phyloP scores from a whole-genome alignment of 2,888 invertebrate genomes.

The Celastrina argiolus region DNA sequence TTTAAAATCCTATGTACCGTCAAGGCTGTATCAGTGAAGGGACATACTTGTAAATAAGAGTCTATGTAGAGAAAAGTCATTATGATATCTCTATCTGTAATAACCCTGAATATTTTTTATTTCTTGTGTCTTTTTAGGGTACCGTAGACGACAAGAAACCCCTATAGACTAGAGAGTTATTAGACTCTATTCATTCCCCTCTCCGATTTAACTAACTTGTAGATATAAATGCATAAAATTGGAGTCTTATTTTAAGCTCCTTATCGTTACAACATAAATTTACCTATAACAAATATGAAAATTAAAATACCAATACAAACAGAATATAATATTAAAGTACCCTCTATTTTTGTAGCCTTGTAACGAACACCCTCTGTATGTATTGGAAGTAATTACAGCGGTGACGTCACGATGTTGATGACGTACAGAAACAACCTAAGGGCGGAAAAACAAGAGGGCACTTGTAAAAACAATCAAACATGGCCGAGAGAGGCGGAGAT shows the following conservation, averaged over 20 bases:
- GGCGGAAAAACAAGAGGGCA: slow-evolving; percentile 54
- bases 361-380: slow-evolving; percentile 19
- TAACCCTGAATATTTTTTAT: too few relatives aligned
- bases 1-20: slow-evolving; percentile 6
- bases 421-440: slow-evolving; percentile 50
- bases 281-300: background rate
- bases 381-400: slow-evolving; percentile 20
- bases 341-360: slow-evolving; percentile 18
- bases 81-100: too few relatives aligned
- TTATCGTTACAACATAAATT: background rate
- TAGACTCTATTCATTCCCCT: too few relatives aligned
- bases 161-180: too few relatives aligned
- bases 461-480: slow-evolving; percentile 46
- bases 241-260: background rate
- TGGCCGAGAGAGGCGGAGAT: slow-evolving; percentile 28
- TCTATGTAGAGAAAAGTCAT: background rate
- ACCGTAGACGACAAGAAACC: too few relatives aligned
- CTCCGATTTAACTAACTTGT: too few relatives aligned
- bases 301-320: slow-evolving; percentile 4
- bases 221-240: too few relatives aligned
- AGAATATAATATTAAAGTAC: slow-evolving; percentile 12
- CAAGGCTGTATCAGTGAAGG: background rate
- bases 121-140: too few relatives aligned
- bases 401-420: slow-evolving; percentile 40
- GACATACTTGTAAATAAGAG: background rate